phyloP scores from a whole-genome alignment of 1,140 invertebrate species.

The Matsumurasca onukii region DNA sequence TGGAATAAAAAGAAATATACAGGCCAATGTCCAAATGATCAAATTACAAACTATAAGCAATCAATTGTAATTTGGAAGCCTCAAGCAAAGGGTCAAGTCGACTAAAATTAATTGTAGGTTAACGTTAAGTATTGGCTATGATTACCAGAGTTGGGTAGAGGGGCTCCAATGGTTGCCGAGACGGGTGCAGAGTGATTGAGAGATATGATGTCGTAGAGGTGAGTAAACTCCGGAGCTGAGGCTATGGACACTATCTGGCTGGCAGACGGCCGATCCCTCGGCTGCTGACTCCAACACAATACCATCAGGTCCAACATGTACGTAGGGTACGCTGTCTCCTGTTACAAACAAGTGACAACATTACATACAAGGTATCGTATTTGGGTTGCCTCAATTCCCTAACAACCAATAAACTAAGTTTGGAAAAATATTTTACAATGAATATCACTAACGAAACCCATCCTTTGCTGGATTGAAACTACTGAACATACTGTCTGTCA shows the following conservation, averaged over 20 bases:
- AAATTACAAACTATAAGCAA: background rate
- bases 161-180: conserved; percentile 48
- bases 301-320: conserved; percentile 95
- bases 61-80: background rate
- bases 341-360: too few species aligned
- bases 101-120: background rate
- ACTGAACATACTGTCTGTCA: too few species aligned
- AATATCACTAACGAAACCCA: too few species aligned
- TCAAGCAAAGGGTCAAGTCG: background rate
- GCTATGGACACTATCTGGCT: conserved; percentile 91
- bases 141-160: conserved; percentile 15
- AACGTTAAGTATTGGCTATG: background rate
- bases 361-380: conserved; percentile 31
- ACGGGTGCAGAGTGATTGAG: conserved; percentile 61
- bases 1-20: too few species aligned
- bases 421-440: too few species aligned
- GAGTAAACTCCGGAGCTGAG: conserved; percentile 89
- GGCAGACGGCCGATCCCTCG: conserved; percentile 84
- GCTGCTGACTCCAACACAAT: conserved; percentile 90
- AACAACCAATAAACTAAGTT: too few species aligned
- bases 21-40: background rate
- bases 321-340: conserved; percentile 80
- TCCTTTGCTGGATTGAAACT: too few species aligned
- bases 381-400: background rate
- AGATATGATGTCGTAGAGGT: conserved; percentile 78